These are phyloP conservation scores for Psammodynastes pulverulentus DNA, from an alignment of 2,113 vertebrate species.

Conservation along the genomic window DNA sequence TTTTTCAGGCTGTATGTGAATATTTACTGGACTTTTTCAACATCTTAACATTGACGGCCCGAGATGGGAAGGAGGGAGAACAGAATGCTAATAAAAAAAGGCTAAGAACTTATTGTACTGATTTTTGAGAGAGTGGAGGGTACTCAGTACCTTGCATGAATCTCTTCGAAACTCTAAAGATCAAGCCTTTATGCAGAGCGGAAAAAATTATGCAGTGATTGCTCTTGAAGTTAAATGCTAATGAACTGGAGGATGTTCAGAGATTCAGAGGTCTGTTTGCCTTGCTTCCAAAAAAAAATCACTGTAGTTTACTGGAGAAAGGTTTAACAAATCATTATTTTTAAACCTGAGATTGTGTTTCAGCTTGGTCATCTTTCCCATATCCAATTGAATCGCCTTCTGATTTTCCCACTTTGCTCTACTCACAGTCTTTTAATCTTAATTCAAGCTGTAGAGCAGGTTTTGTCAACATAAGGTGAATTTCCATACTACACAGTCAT, in stretches of 20 bases:
- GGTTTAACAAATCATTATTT: not conserved
- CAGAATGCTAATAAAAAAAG: conserved; percentile 40
- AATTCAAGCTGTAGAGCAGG: not conserved
- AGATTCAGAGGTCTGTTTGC: conserved; percentile 34
- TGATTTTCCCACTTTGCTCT: not conserved
- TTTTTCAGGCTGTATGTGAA: conserved; percentile 19
- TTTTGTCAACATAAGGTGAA: not conserved
- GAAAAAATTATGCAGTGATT: conserved; percentile 56
- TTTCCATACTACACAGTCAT: not conserved
- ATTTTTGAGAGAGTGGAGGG: conserved; percentile 54
- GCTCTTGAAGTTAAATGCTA: conserved; percentile 58
- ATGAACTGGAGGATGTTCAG: conserved; percentile 27
- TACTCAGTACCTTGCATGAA: conserved; percentile 58
- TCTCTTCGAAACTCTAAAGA: conserved; percentile 52
- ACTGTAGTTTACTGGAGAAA: not conserved
- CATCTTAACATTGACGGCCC: conserved; percentile 2
- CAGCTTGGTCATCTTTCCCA: not conserved
- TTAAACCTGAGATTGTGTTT: not conserved
- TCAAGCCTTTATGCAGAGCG: conserved; percentile 49
- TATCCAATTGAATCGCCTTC: not conserved
- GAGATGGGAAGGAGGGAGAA: not conserved
- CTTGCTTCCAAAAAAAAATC: not conserved
- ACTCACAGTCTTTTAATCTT: not conserved
- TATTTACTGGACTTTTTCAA: not conserved
- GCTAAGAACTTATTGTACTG: conserved; percentile 48